These are phyloP conservation scores for Wasmannia auropunctata DNA, from an alignment of 1,140 invertebrate species.

Conservation along the genomic window DNA sequence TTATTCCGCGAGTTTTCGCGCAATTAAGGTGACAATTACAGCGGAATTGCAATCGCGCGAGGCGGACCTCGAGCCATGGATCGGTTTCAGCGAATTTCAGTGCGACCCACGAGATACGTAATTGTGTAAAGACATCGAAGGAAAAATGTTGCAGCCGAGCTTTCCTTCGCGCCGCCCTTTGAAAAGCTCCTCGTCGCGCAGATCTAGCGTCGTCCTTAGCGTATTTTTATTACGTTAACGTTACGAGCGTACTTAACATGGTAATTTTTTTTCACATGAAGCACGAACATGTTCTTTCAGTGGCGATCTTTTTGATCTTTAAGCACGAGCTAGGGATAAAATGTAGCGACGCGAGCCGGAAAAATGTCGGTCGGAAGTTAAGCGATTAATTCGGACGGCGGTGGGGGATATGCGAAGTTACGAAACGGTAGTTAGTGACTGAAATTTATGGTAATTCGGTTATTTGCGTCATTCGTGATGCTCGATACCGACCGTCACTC, in stretches of 20 bases:
- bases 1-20: conserved; percentile 35
- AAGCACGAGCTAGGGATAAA: neutral
- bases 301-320: neutral
- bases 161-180: neutral
- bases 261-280: neutral
- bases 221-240: neutral
- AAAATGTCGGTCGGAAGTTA: conserved; percentile 8
- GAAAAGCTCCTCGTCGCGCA: neutral
- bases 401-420: neutral
- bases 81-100: neutral
- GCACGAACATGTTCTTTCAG: neutral
- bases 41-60: neutral
- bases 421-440: conserved; percentile 8
- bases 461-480: conserved; percentile 41
- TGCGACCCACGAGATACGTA: neutral
- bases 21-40: conserved; percentile 34
- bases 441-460: conserved; percentile 49
- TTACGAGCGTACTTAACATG: neutral
- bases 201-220: neutral
- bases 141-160: neutral
- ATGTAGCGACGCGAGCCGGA: neutral
- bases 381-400: conserved; percentile 13
- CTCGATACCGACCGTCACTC: conserved; percentile 8
- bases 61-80: neutral
- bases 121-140: neutral